Evolutionary conservation across 2,113 vertebrate genomes (phyloP).

Genomic region (Oreochromis niloticus): DNA sequence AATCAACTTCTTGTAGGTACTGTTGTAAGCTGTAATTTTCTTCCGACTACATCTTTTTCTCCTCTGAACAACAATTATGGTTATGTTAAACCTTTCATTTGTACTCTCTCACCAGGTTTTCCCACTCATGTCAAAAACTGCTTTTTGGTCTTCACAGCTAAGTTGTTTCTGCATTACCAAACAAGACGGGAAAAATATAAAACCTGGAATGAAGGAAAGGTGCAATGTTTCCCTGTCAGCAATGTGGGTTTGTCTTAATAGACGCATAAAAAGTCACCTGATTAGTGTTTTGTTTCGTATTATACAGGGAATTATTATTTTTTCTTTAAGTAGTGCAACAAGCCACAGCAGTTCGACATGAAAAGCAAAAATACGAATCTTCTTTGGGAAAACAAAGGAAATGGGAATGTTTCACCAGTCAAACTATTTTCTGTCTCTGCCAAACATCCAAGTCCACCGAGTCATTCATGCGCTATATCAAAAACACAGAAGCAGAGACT

Average conservation of each 20-base stretch:
- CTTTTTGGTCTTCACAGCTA: background rate
- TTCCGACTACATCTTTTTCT: background rate
- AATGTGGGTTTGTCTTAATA: background rate
- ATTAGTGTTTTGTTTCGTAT: background rate
- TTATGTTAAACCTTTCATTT: background rate
- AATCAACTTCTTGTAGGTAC: background rate
- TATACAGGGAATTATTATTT: background rate
- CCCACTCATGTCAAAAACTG: background rate
- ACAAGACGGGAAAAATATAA: background rate
- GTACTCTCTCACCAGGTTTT: background rate
- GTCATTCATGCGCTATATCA: slow-evolving; percentile 6
- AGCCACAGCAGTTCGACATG: background rate
- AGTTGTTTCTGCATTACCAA: background rate
- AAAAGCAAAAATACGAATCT: background rate
- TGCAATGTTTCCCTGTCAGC: background rate
- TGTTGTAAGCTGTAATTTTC: background rate
- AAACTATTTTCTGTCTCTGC: slow-evolving; percentile 15
- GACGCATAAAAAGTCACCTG: background rate
- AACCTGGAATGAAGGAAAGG: background rate
- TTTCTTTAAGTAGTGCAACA: background rate
- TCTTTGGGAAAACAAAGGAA: background rate
- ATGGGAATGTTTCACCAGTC: background rate
- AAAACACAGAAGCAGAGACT: background rate
- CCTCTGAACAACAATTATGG: background rate
- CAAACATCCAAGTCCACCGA: slow-evolving; percentile 31